Percentiles rank a stretch among this genome's conserved stretches.
Evolutionary conservation across 2,888 invertebrate genomes (phyloP).

Genomic region (Polymixis flavicincta): DNA sequence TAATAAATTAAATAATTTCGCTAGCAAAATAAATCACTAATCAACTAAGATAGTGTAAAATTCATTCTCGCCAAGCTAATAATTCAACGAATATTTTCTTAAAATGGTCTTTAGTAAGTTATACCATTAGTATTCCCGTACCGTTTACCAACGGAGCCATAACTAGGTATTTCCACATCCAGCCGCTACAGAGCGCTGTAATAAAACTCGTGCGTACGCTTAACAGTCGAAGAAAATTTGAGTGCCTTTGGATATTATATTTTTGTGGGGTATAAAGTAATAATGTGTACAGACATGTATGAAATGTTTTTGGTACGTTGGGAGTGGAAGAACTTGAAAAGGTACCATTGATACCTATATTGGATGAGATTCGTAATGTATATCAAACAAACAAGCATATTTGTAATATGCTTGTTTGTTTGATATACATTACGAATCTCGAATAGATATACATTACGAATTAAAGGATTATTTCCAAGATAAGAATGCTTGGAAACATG

Average conservation of each 20-base stretch:
- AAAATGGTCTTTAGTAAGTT: conserved; percentile 49
- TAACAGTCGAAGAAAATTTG: conserved; percentile 61
- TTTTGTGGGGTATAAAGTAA: conserved; percentile 54
- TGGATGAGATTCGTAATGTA: not conserved
- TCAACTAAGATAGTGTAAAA: conserved; percentile 26
- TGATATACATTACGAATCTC: no score
- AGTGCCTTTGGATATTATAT: conserved; percentile 58
- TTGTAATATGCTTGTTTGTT: no score
- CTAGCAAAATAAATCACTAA: conserved; percentile 3
- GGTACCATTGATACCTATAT: no score
- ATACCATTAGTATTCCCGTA: conserved; percentile 57
- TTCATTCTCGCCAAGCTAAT: conserved; percentile 27
- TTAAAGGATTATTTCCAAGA: no score
- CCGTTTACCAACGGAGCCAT: conserved; percentile 44
- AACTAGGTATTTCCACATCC: conserved; percentile 57
- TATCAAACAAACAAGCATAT: no score
- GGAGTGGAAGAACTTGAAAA: not conserved
- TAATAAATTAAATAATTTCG: not conserved
- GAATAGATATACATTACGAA: no score
- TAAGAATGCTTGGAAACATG: no score
- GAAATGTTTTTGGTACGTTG: not conserved
- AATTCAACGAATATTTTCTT: conserved; percentile 45
- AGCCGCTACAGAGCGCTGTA: conserved; percentile 48
- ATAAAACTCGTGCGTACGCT: conserved; percentile 58
- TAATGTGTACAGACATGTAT: conserved; percentile 29